phyloP scores from a whole-genome alignment of 1,140 invertebrate genomes.

The Scaptomyza montana region DNA sequence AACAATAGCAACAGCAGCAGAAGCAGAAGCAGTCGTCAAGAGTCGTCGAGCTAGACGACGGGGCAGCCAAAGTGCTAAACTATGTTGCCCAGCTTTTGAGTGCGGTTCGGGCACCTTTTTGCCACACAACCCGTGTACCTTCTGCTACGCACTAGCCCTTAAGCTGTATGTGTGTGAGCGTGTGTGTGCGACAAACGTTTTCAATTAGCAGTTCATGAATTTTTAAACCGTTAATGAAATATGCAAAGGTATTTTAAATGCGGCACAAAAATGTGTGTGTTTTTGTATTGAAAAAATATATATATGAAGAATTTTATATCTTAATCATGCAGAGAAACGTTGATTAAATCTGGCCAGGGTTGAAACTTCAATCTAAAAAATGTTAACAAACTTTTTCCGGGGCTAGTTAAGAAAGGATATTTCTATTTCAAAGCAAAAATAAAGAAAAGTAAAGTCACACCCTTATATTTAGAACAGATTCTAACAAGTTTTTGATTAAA shows the following conservation, averaged over 20 bases:
- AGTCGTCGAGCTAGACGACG: slow-evolving; percentile 37
- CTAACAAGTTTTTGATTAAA: too few species aligned
- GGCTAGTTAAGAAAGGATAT: neutral
- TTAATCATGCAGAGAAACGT: neutral
- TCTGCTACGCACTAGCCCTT: slow-evolving; percentile 54
- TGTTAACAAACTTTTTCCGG: too few species aligned
- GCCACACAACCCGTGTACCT: slow-evolving; percentile 22
- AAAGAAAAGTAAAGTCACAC: too few species aligned
- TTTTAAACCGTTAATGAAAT: slow-evolving; percentile 80
- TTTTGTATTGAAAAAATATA: neutral
- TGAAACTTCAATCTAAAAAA: too few species aligned
- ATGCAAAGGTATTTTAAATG: slow-evolving; percentile 76
- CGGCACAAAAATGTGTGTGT: slow-evolving; percentile 10
- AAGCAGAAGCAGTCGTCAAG: too few species aligned
- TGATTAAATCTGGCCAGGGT: neutral
- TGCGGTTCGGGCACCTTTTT: slow-evolving; percentile 67
- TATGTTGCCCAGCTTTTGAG: slow-evolving; percentile 79
- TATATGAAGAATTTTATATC: neutral
- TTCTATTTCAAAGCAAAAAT: too few species aligned
- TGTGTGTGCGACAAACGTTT: slow-evolving; percentile 76
- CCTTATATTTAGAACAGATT: too few species aligned
- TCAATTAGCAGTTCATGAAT: slow-evolving; percentile 83
- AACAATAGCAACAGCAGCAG: too few species aligned
- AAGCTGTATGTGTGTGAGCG: slow-evolving; percentile 11
- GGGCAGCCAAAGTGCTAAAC: slow-evolving; percentile 79